Evolutionary conservation across 2,888 invertebrate species (phyloP).

Genomic region (Cristatella mucedo): DNA sequence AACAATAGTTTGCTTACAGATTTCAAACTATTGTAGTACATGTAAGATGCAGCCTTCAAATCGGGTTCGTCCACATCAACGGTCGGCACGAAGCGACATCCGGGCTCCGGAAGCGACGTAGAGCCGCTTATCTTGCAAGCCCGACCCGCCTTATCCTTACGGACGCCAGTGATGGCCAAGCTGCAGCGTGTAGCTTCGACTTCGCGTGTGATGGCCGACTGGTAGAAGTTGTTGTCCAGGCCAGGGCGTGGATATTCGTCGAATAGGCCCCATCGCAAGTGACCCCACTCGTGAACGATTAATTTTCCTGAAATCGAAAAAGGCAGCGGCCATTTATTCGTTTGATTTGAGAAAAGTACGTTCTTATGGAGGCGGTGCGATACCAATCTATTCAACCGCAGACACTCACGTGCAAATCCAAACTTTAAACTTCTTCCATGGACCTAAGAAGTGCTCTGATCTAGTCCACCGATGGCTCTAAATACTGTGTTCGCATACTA

Average conservation of each 20-base stretch:
- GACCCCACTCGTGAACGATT: slow-evolving; percentile 47
- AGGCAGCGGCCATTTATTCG: too few species aligned
- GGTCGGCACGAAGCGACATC: slow-evolving; percentile 13
- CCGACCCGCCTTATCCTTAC: slow-evolving; percentile 3
- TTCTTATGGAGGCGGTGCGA: too few species aligned
- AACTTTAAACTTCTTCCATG: too few species aligned
- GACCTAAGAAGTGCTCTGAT: too few species aligned
- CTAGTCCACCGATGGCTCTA: too few species aligned
- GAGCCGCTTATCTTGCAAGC: not conserved
- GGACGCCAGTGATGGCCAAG: not conserved
- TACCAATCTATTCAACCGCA: too few species aligned
- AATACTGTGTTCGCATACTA: too few species aligned
- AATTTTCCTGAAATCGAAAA: slow-evolving; percentile 33
- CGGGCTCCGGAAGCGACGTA: slow-evolving; percentile 9
- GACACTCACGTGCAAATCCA: too few species aligned
- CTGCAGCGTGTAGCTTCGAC: slow-evolving; percentile 5
- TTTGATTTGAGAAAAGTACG: too few species aligned
- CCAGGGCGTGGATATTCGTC: slow-evolving; percentile 41
- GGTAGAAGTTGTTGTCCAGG: slow-evolving; percentile 5
- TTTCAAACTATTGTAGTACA: slow-evolving; percentile 4
- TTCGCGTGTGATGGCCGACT: slow-evolving; percentile 3
- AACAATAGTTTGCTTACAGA: slow-evolving; percentile 4
- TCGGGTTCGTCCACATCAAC: not conserved
- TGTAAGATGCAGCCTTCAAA: not conserved
- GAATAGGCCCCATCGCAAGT: slow-evolving; percentile 51